A percentile compares a stretch with the other conserved stretches of the same genome.
Conservation (phyloP, 1,140 invertebrate species). For the Dreissena rostriformis region DNA sequence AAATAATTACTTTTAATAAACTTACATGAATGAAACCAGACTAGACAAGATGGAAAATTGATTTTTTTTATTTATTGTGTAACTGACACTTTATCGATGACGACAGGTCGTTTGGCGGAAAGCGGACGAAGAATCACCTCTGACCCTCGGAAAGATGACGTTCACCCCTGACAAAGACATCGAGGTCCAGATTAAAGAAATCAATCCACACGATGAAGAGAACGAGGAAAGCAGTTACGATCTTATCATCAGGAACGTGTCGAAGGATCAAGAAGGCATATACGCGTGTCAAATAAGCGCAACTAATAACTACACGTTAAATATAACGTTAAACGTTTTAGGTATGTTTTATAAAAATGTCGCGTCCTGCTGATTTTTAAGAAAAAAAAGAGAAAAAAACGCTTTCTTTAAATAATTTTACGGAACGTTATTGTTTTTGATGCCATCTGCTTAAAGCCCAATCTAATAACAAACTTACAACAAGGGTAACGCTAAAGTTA, state of each 20-base stretch:
- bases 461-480: no score
- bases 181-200: conserved; percentile 19
- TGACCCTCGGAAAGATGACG: conserved; percentile 14
- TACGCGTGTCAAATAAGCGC: conserved; percentile 49
- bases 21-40: no score
- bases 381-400: no score
- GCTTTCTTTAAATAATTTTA: no score
- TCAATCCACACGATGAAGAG: neutral
- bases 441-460: no score
- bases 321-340: conserved; percentile 44
- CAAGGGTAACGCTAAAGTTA: no score
- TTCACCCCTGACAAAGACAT: conserved; percentile 32
- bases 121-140: conserved; percentile 23
- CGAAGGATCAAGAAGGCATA: conserved; percentile 4
- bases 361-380: no score
- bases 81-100: no score
- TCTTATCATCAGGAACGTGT: conserved; percentile 41
- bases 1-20: no score
- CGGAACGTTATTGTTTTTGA: no score
- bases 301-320: conserved; percentile 28
- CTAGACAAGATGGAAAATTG: no score
- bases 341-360: conserved; percentile 9
- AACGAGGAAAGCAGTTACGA: conserved; percentile 26
- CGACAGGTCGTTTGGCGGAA: conserved; percentile 37
- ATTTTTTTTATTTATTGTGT: no score